These are phyloP conservation scores for Eulimnadia texana DNA, from an alignment of 1,140 invertebrate genomes.

Conservation along the genomic window DNA sequence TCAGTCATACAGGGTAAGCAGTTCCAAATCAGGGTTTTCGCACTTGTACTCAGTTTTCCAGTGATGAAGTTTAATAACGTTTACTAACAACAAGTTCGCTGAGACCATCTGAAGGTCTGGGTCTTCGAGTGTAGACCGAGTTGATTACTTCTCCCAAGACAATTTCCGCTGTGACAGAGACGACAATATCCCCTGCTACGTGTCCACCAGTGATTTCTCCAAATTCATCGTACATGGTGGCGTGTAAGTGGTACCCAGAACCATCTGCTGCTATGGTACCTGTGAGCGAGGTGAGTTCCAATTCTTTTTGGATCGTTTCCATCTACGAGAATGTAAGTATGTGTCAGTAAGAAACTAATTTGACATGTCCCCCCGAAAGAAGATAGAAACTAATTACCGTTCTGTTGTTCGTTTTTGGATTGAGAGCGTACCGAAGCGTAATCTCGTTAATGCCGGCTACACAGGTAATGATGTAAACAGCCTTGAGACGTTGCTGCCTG, in stretches of 20 bases:
- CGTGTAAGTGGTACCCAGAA: slow-evolving; percentile 31
- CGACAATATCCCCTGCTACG: slow-evolving; percentile 30
- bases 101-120: slow-evolving; percentile 25
- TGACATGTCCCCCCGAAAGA: no score
- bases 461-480: slow-evolving; percentile 32
- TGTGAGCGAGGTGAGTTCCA: slow-evolving; percentile 33
- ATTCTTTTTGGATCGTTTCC: slow-evolving; percentile 25
- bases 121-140: slow-evolving; percentile 23
- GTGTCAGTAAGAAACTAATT: no score
- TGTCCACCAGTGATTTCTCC: slow-evolving; percentile 32
- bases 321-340: slow-evolving; percentile 21
- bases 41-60: not conserved
- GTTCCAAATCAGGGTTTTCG: no score
- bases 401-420: slow-evolving; percentile 16
- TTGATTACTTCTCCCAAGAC: slow-evolving; percentile 28
- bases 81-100: slow-evolving; percentile 28
- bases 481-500: slow-evolving; percentile 22
- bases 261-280: slow-evolving; percentile 27
- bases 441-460: slow-evolving; percentile 31
- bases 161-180: slow-evolving; percentile 34
- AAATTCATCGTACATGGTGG: slow-evolving; percentile 27
- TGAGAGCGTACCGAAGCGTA: slow-evolving; percentile 29
- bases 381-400: no score
- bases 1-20: no score
- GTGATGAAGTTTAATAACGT: slow-evolving; percentile 6